Conservation (phyloP, 2,888 invertebrate species). For the Trachelus troglodyta region DNA sequence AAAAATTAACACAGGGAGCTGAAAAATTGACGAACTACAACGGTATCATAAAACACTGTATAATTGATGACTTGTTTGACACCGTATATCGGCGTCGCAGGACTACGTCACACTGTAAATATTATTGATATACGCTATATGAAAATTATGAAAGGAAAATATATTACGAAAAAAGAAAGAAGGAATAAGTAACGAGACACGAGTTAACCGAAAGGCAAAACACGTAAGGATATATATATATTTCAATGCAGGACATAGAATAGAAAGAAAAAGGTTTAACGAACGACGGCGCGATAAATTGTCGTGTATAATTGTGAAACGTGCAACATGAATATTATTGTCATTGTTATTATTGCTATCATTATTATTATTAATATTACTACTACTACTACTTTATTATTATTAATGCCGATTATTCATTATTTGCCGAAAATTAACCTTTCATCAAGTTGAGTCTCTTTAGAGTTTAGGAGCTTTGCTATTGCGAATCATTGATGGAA, state of each 20-base stretch:
- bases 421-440: not conserved
- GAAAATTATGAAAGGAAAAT: conserved; percentile 33
- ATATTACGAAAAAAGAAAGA: not conserved
- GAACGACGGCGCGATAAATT: conserved; percentile 11
- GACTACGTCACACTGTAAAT: conserved; percentile 41
- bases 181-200: not conserved
- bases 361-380: conserved; percentile 12
- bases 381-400: not conserved
- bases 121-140: conserved; percentile 42
- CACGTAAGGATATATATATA: conserved; percentile 20
- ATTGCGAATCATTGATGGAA: not conserved
- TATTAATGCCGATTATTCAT: not conserved
- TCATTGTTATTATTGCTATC: conserved; percentile 16
- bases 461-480: not conserved
- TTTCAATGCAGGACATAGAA: conserved; percentile 37
- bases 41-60: not conserved
- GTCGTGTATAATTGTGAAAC: conserved; percentile 14
- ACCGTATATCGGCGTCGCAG: not conserved
- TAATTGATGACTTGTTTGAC: not conserved
- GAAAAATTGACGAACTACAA: not conserved
- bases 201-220: not conserved
- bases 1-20: not conserved
- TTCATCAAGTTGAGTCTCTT: not conserved
- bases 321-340: conserved; percentile 6
- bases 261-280: conserved; percentile 1